A percentile compares a stretch with the other conserved stretches of the same genome.
These are phyloP conservation scores for Yasuhikotakia modesta DNA, from an alignment of 2,797 vertebrate species.

Conservation along the genomic window DNA sequence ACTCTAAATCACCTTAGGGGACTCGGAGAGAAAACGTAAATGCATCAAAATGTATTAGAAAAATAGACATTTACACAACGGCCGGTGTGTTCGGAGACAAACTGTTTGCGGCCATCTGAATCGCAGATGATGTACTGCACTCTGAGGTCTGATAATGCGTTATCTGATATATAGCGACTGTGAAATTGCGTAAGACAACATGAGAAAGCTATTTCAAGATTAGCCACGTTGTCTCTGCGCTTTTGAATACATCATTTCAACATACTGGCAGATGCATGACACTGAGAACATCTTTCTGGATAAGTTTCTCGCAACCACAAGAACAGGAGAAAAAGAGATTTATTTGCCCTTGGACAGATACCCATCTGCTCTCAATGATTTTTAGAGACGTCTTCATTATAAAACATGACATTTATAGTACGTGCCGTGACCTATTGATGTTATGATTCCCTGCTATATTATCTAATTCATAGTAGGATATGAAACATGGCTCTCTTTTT, in stretches of 20 bases:
- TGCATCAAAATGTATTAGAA: slow-evolving; percentile 48
- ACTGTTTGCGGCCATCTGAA: slow-evolving; percentile 29
- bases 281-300: slow-evolving; percentile 37
- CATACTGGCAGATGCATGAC: slow-evolving; percentile 29
- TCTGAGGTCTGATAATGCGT: slow-evolving; percentile 41
- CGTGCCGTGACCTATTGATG: slow-evolving; percentile 45
- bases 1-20: slow-evolving; percentile 41
- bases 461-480: slow-evolving; percentile 15
- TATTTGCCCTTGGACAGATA: slow-evolving; percentile 39
- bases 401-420: slow-evolving; percentile 49
- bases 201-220: slow-evolving; percentile 48
- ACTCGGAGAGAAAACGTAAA: slow-evolving; percentile 31
- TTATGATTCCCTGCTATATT: slow-evolving; percentile 28
- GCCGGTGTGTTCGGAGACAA: slow-evolving; percentile 17
- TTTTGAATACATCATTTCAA: slow-evolving; percentile 22
- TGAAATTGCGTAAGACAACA: slow-evolving; percentile 43
- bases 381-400: slow-evolving; percentile 46
- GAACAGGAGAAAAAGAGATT: slow-evolving; percentile 40
- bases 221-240: slow-evolving; percentile 42
- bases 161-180: slow-evolving; percentile 51
- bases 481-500: slow-evolving; percentile 17
- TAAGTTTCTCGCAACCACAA: slow-evolving; percentile 15
- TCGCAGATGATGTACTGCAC: slow-evolving; percentile 39
- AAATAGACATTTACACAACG: slow-evolving; percentile 39
- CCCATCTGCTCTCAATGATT: slow-evolving; percentile 52